Base-by-base conservation (phyloP, 2,113 vertebrate species). In the Mesoclemmys tuberculata region DNA sequence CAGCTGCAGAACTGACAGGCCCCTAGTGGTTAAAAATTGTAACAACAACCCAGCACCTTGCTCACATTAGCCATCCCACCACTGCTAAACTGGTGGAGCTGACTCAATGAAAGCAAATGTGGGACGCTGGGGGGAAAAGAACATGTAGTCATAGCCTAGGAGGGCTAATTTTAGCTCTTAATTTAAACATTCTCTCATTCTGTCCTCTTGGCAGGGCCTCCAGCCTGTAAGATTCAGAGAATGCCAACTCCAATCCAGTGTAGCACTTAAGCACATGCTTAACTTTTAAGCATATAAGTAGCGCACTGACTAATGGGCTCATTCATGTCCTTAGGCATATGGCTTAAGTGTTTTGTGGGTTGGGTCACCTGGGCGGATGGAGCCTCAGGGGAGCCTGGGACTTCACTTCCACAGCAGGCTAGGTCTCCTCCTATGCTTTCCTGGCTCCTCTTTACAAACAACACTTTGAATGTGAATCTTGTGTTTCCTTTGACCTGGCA, bases 311-410 rank as follows among this genome's bases (percentile, higher is more conserved):
- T 80, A 55, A 6, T 31, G 2, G 4, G 7, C 41, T 44, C 18
- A 3, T 24, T 58, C 29, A 83, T 2, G n/a, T 74, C 0, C 0
- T 14, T 56, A 68, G 56, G 1, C 13, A 7, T 2, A 2, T 9
- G 13, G 22, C 13, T 12, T 6, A 24, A 75, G 14, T 19, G 1
- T 3, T 91, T 91, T n/a, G 27, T 10, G 3, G 0, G 1, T 2
- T 38, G 4, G 48, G 13, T 35, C 10, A 54, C 38, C 18, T 61
- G 56, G 22, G 21, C 78, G 3, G 71, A 75, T 44, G 24, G 38
- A 75, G 22, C 71, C 74, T 46, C 44, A 77, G 6, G 27, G 44
- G 46, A 46, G 26, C 38, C 41, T 41, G 24, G 6, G 41, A 46
- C 1, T 93, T 90, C 75, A n/a, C 12, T 68, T 22, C 85, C 16